Evolutionary conservation across 1,140 invertebrate species (phyloP), one percentile per base, ranked within the genome.

Genomic region (Acromyrmex heyeri): DNA sequence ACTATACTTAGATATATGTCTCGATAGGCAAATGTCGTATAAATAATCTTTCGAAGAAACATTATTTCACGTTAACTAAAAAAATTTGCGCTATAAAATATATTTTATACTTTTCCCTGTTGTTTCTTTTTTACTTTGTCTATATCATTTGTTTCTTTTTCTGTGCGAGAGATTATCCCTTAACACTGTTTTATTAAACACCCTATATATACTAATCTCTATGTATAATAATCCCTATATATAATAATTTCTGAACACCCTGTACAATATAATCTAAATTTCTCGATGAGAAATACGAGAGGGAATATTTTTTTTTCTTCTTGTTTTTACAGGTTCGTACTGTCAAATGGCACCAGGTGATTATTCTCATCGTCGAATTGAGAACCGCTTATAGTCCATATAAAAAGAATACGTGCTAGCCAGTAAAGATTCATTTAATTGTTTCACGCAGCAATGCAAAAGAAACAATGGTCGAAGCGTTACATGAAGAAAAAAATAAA

Each of bases 271-370:
- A 38, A 38, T 38, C 7, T 38, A 38, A 0, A 38, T 38, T 38
- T 61, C 57, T 77, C 57, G 30, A 30, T 67, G n/a, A 50, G 2
- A 50, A 18, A 21, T 82, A 38, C 5, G 61, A 72, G 24, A 48
- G 0, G 14, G 16, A 14, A 1, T n/a, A 67, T 91, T 65, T 44
- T 44, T 7, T 44, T 12, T 10, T 44, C 0, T 44, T 44, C 7
- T 44, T 44, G 34, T 87, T 86, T 77, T 94, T 93, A 16, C 91
- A 95, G 94, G 93, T 91, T 91, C 94, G 73, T 92, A 94, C 81
- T 95, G 94, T 92, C 94, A 93, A 85, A 94, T 94, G 93, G 94
- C 94, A 55, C 94, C 94, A 94, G 93, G 94, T 94, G 92, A 94
- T 86, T 89, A 64, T 72, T 70, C 38, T 30, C n/a, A 44, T 27